Conservation (phyloP, 2,113 vertebrate genomes). For the Ardeotis arabs region DNA sequence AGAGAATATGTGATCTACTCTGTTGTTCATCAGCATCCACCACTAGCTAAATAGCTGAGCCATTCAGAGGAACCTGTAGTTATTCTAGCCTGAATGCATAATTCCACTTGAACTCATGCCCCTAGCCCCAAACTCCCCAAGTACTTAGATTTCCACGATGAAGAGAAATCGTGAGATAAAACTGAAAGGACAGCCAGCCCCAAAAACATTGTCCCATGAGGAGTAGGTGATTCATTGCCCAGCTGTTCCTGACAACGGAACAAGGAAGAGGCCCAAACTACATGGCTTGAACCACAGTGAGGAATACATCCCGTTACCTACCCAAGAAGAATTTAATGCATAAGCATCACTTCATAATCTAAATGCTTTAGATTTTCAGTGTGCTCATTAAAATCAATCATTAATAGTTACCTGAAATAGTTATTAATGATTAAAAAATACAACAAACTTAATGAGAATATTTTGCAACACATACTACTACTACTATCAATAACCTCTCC, state of each 20-base stretch:
- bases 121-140: not conserved
- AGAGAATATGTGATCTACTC: not conserved
- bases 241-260: not conserved
- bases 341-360: not conserved
- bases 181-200: not conserved
- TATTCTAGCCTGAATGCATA: not conserved
- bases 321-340: not conserved
- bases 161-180: not conserved
- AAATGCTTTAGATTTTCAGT: not conserved
- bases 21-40: not conserved
- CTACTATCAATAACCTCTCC: not conserved
- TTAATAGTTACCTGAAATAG: not conserved
- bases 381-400: not conserved
- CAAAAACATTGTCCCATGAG: not conserved
- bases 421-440: not conserved
- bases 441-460: not conserved
- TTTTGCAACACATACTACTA: not conserved
- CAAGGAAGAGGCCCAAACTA: not conserved
- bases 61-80: not conserved
- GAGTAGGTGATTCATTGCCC: not conserved
- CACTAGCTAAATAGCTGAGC: not conserved
- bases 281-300: not conserved
- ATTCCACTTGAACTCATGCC: not conserved
- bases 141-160: not conserved
- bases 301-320: not conserved